Conservation (phyloP, 2,113 vertebrate genomes). For the Coreoperca whiteheadi region DNA sequence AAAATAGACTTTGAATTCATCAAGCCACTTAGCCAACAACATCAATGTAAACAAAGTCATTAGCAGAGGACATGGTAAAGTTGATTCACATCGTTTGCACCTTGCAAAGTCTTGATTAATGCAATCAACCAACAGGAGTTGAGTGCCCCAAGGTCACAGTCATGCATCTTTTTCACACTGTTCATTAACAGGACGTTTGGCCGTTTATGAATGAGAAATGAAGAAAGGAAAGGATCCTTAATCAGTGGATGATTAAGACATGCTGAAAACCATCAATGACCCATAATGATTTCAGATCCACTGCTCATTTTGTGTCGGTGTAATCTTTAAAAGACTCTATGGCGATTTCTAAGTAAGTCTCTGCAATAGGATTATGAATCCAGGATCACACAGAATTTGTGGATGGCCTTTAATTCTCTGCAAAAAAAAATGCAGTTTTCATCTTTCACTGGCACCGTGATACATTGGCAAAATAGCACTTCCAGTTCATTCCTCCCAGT, state of each 20-base stretch:
- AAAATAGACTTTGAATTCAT: slow-evolving; percentile 50
- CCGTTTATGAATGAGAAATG: slow-evolving; percentile 30
- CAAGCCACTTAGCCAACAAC: slow-evolving; percentile 42
- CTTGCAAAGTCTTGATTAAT: slow-evolving; percentile 44
- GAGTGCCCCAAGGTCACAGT: slow-evolving; percentile 47
- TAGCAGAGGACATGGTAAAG: slow-evolving; percentile 28
- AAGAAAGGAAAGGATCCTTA: slow-evolving; percentile 16
- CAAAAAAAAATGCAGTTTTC: neutral
- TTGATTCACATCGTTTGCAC: slow-evolving; percentile 32
- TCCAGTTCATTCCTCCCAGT: neutral
- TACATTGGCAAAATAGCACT: neutral
- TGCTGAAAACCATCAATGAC: slow-evolving; percentile 29
- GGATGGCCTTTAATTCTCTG: neutral
- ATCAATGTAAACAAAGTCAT: slow-evolving; percentile 55
- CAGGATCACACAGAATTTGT: neutral
- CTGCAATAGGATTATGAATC: neutral
- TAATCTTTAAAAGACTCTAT: neutral
- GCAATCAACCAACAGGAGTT: slow-evolving; percentile 26
- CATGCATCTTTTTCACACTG: slow-evolving; percentile 48
- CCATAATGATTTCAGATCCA: slow-evolving; percentile 16
- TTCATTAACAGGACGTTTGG: slow-evolving; percentile 49
- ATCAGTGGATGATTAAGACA: slow-evolving; percentile 50
- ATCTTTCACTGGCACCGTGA: neutral
- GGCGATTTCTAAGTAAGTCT: neutral
- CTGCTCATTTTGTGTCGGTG: slow-evolving; percentile 3